phyloP scores from a whole-genome alignment of 1,140 invertebrate genomes.

The Drosophila ficusphila region DNA sequence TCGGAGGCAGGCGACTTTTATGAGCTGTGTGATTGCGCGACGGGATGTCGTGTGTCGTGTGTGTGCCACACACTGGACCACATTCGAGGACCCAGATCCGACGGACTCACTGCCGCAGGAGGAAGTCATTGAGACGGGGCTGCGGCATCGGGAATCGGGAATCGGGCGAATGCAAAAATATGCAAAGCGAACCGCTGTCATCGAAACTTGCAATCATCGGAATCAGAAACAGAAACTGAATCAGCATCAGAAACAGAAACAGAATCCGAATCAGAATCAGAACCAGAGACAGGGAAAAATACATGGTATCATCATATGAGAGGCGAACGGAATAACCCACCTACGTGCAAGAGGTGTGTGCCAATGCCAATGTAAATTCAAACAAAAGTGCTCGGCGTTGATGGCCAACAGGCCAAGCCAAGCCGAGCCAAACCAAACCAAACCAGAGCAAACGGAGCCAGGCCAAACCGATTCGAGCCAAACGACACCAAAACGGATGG shows the following conservation, averaged over 20 bases:
- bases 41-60: slow-evolving; percentile 39
- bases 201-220: slow-evolving; percentile 73
- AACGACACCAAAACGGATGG: slow-evolving; percentile 21
- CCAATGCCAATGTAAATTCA: slow-evolving; percentile 56
- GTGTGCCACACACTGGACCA: slow-evolving; percentile 8
- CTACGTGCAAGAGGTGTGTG: slow-evolving; percentile 14
- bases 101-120: slow-evolving; percentile 14
- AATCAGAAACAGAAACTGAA: slow-evolving; percentile 8
- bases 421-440: background rate
- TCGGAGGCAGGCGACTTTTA: slow-evolving; percentile 67
- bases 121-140: slow-evolving; percentile 69
- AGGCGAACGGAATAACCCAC: slow-evolving; percentile 37
- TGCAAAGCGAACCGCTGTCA: slow-evolving; percentile 72
- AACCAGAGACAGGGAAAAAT: slow-evolving; percentile 3
- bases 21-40: slow-evolving; percentile 76
- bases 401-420: background rate
- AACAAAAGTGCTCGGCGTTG: slow-evolving; percentile 57
- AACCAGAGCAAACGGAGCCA: background rate
- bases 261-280: background rate
- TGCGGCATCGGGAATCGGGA: no score
- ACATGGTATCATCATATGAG: slow-evolving; percentile 41
- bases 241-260: background rate
- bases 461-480: background rate
- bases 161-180: slow-evolving; percentile 76
- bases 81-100: slow-evolving; percentile 27